Evolutionary conservation across 2,888 invertebrate species (phyloP).

Genomic region (Philereme transversata): DNA sequence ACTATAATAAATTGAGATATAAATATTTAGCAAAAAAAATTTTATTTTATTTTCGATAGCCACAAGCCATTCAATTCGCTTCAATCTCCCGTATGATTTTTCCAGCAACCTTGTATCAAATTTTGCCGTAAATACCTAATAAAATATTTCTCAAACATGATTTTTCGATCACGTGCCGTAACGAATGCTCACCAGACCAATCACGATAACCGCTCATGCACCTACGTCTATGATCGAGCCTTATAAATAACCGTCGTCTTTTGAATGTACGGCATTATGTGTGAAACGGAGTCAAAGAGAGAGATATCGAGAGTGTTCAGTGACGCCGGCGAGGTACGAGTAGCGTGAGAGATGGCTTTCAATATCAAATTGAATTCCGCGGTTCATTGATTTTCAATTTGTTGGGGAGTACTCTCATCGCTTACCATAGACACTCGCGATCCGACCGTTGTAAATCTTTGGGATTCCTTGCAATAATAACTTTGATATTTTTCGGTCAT

Average conservation of each 20-base stretch:
- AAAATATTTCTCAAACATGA: too few relatives aligned
- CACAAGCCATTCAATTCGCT: too few relatives aligned
- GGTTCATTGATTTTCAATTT: slow-evolving; percentile 87
- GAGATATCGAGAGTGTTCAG: slow-evolving; percentile 69
- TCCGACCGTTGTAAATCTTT: slow-evolving; percentile 72
- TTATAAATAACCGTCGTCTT: slow-evolving; percentile 46
- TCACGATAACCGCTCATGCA: slow-evolving; percentile 10
- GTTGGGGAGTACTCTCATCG: slow-evolving; percentile 75
- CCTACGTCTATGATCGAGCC: slow-evolving; percentile 32
- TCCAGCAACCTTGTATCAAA: too few relatives aligned
- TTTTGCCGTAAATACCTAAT: too few relatives aligned
- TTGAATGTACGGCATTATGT: slow-evolving; percentile 65
- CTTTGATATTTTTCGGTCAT: slow-evolving; percentile 1
- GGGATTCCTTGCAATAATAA: slow-evolving; percentile 46
- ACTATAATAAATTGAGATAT: too few relatives aligned
- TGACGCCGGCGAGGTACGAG: slow-evolving; percentile 46
- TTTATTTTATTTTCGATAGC: too few relatives aligned
- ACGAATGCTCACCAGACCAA: slow-evolving; percentile 9
- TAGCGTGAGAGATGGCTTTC: slow-evolving; percentile 82
- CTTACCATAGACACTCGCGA: slow-evolving; percentile 72
- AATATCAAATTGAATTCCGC: slow-evolving; percentile 87
- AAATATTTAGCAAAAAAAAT: too few relatives aligned
- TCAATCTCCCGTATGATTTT: too few relatives aligned
- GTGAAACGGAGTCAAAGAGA: slow-evolving; percentile 71
- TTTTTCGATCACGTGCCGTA: neutral